A percentile compares a stretch with the other conserved stretches of the same genome.
Conservation (phyloP, 1,140 invertebrate genomes). For the Drosophila tani region DNA sequence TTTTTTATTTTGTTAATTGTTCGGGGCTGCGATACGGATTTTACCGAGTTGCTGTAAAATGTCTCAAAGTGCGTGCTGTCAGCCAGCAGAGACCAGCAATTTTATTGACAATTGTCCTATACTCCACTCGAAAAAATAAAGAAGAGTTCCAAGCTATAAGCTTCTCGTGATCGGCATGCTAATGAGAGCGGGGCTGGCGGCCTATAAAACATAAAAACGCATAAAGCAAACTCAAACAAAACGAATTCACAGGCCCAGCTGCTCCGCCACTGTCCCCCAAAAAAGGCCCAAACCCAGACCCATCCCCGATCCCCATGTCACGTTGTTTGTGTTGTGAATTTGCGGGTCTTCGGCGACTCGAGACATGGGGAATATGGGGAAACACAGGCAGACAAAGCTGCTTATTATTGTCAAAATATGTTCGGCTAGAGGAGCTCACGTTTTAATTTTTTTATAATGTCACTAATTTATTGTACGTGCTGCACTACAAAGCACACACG, state of each 20-base stretch:
- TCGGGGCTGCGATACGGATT: slow-evolving; percentile 42
- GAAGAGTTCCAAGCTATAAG: slow-evolving; percentile 57
- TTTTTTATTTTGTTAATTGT: slow-evolving; percentile 47
- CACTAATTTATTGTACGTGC: slow-evolving; percentile 83
- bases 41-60: slow-evolving; percentile 44
- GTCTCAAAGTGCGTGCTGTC: slow-evolving; percentile 64
- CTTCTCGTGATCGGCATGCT: slow-evolving; percentile 73
- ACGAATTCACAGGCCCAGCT: slow-evolving; percentile 59
- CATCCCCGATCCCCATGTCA: slow-evolving; percentile 47
- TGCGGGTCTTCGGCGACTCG: slow-evolving; percentile 37
- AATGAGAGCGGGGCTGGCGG: slow-evolving; percentile 52
- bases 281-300: neutral
- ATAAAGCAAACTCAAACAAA: slow-evolving; percentile 57
- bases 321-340: slow-evolving; percentile 77
- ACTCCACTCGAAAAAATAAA: slow-evolving; percentile 18
- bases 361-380: slow-evolving; percentile 27
- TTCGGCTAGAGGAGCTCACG: slow-evolving; percentile 69
- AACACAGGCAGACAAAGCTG: slow-evolving; percentile 49
- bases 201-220: slow-evolving; percentile 75
- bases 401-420: slow-evolving; percentile 77
- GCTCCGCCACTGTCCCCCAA: slow-evolving; percentile 15
- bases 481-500: slow-evolving; percentile 74
- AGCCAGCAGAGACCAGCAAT: slow-evolving; percentile 43
- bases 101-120: slow-evolving; percentile 72
- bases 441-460: slow-evolving; percentile 83